These are phyloP conservation scores for Nothocercus nigrocapillus DNA, from an alignment of 2,113 vertebrate genomes.

Conservation along the genomic window DNA sequence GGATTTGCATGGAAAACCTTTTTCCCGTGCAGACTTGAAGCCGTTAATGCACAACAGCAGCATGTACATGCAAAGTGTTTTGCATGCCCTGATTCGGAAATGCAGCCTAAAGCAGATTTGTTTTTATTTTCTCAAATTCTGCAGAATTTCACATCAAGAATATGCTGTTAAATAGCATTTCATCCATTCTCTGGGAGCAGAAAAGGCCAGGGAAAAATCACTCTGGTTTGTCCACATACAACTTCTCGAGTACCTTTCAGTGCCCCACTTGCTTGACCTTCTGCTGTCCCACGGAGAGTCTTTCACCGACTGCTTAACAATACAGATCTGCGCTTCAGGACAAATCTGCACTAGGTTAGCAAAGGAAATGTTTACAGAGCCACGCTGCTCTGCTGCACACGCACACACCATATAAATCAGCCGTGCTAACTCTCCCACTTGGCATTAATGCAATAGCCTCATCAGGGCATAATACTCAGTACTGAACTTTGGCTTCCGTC, in stretches of 20 bases:
- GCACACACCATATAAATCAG: neutral
- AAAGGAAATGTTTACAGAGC: neutral
- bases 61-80: rapidly evolving
- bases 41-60: neutral
- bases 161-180: neutral
- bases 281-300: neutral
- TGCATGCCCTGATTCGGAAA: neutral
- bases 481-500: neutral
- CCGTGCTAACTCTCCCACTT: neutral
- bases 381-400: neutral
- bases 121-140: neutral
- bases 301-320: neutral
- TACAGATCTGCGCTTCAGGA: neutral
- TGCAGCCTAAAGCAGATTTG: neutral
- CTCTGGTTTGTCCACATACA: neutral
- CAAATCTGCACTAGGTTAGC: neutral
- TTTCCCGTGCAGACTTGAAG: neutral
- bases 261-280: neutral
- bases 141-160: neutral
- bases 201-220: neutral
- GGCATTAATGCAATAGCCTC: neutral
- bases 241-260: neutral
- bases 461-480: neutral
- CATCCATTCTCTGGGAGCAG: neutral
- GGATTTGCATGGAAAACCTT: neutral